These are phyloP conservation scores for Leucoraja erinaceus DNA, from an alignment of 2,113 vertebrate genomes.

Conservation along the genomic window DNA sequence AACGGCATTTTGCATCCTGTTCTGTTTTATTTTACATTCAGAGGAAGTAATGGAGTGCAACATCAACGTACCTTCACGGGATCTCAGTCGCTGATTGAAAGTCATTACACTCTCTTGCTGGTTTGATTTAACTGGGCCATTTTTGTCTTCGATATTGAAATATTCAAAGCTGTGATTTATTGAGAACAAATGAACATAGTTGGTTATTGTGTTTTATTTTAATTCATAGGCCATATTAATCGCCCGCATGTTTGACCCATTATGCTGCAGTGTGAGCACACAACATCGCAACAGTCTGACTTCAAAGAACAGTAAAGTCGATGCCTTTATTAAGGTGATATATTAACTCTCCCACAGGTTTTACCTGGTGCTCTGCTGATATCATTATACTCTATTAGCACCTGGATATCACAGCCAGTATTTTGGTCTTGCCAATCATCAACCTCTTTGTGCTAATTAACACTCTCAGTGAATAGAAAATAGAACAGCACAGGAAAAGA, in stretches of 20 bases:
- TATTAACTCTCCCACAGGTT: no score
- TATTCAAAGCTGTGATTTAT: slow-evolving; percentile 25
- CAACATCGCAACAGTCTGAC: background rate
- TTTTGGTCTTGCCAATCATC: no score
- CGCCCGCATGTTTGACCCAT: no score
- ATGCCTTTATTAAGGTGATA: background rate
- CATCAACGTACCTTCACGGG: background rate
- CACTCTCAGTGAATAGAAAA: no score
- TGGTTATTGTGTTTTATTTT: background rate
- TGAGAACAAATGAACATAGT: background rate
- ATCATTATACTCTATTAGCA: no score
- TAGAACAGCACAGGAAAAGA: no score
- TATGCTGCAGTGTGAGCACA: background rate
- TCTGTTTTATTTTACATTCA: background rate
- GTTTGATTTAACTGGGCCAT: background rate
- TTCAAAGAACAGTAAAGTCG: background rate
- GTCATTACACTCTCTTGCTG: background rate
- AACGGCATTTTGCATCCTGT: background rate
- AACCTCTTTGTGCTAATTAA: no score
- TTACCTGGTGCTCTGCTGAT: no score
- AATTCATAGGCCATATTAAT: no score
- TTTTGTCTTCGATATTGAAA: slow-evolving; percentile 26
- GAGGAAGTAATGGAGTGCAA: background rate
- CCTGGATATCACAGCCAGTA: no score
- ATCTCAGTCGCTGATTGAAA: background rate